A percentile compares a stretch with the other conserved stretches of the same genome.
Evolutionary conservation across 2,797 vertebrate species (phyloP).

Genomic region (Sebastolobus alascanus): DNA sequence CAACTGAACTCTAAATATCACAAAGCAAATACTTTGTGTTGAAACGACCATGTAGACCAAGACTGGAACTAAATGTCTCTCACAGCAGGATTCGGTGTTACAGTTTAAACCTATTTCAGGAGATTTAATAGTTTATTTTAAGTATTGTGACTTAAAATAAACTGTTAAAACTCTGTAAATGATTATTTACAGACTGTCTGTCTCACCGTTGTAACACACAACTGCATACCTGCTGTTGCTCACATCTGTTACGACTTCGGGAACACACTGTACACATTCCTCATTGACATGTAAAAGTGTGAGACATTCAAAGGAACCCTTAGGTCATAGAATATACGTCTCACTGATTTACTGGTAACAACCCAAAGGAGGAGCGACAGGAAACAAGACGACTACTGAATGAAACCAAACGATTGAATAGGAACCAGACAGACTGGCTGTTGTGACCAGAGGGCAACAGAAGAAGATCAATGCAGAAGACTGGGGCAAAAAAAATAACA

Average conservation of each 20-base stretch:
- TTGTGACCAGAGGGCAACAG: background rate
- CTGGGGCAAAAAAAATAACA: background rate
- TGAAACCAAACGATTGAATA: background rate
- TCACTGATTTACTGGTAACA: background rate
- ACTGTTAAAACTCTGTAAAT: background rate
- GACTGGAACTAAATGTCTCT: background rate
- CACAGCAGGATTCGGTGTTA: background rate
- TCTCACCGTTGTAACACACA: background rate
- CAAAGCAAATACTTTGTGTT: background rate
- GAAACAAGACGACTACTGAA: background rate
- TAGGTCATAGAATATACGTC: background rate
- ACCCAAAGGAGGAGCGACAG: background rate
- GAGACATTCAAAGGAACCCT: background rate
- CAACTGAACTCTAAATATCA: background rate
- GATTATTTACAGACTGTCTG: background rate
- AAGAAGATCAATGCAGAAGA: background rate
- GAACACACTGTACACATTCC: constrained; percentile 32
- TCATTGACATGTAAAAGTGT: constrained; percentile 8
- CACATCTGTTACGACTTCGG: background rate
- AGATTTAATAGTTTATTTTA: background rate
- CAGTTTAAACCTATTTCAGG: background rate
- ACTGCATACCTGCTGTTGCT: background rate
- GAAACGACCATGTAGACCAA: background rate
- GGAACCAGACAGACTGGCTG: constrained; percentile 3
- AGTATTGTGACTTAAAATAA: background rate